Conservation (phyloP, 2,113 vertebrate genomes). For the Carollia perspicillata region DNA sequence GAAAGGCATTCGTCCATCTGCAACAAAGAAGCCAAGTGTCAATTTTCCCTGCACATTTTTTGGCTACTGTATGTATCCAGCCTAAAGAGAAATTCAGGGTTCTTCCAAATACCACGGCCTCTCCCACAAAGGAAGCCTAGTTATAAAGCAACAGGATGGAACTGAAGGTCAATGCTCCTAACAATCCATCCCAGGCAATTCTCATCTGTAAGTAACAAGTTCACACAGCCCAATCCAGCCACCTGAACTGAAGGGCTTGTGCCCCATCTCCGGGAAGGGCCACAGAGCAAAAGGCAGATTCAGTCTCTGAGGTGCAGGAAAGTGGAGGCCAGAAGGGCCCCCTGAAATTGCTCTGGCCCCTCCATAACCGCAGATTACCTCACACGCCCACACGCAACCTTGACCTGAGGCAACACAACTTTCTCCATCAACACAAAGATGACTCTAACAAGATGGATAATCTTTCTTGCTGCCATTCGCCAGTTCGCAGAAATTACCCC, state of each 20-base stretch:
- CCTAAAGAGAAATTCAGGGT: neutral
- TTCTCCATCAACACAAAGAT: neutral
- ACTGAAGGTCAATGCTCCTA: neutral
- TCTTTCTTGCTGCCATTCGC: neutral
- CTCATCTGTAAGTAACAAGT: neutral
- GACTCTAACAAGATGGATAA: neutral
- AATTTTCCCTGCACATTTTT: neutral
- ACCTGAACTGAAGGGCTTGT: accelerated
- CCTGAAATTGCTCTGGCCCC: neutral
- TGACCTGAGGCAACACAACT: neutral
- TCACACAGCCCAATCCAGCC: neutral
- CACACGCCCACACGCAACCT: neutral
- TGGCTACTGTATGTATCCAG: neutral
- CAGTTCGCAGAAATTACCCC: neutral
- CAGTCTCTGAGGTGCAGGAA: neutral
- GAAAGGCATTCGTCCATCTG: constrained; percentile 93
- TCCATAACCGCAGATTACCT: neutral
- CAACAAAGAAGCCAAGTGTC: constrained; percentile 38
- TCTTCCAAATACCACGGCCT: neutral
- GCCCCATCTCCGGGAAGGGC: neutral
- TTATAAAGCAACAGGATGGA: neutral
- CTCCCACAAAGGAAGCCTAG: neutral
- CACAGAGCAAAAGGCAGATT: neutral
- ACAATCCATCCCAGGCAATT: neutral
- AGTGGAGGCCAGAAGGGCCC: neutral